Base-by-base conservation (phyloP, 23 tunicate species). In the Clavelina lepadiformis region DNA sequence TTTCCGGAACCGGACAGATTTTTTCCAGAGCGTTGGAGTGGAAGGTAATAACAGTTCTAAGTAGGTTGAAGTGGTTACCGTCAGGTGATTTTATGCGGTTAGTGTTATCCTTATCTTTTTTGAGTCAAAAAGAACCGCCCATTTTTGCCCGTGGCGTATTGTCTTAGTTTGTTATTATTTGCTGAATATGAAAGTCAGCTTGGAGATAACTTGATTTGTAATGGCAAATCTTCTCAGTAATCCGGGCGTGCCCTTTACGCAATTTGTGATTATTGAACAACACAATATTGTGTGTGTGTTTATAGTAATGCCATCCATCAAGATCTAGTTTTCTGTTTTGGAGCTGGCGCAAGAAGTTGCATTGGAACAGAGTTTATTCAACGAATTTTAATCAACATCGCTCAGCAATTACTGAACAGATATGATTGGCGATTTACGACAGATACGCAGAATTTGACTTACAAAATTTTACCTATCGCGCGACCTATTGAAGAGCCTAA, bases 21-120 rank as follows among this genome's bases (percentile, higher is more conserved):
- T 35, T 26, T 62, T 57, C 95, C 95, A 3, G 95, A 78, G 24
- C 95, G 95, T 18, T 86, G 95, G 95, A 18, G 44, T 3, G 51
- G 71, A 2, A 65, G 75, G 80, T 63, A 44, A 68, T 74, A 11
- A 6, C 6, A 22, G 22, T 53, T 41, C 11, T 41, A 15, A 8
- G 13, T 11, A 8, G 13, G 15, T 15, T 8, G 49, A 8, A 41
- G 49, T 15, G 49, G 49, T 11, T 41, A 41, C 15, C 49, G 49
- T 8, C 15, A 41, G 15, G 15, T 41, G 49, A 11, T 8, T 8
- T 15, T 41, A 11, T 41, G 13, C 15, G 49, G 49, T 41, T 41
- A 41, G 13, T 41, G 49, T 41, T 41, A n/a, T n/a, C n/a, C n/a
- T n/a, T n/a, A n/a, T n/a, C n/a, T n/a, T n/a, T n/a, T n/a, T n/a